These are phyloP conservation scores for Lasiommata megera DNA, from an alignment of 2,888 invertebrate species.

Conservation along the genomic window DNA sequence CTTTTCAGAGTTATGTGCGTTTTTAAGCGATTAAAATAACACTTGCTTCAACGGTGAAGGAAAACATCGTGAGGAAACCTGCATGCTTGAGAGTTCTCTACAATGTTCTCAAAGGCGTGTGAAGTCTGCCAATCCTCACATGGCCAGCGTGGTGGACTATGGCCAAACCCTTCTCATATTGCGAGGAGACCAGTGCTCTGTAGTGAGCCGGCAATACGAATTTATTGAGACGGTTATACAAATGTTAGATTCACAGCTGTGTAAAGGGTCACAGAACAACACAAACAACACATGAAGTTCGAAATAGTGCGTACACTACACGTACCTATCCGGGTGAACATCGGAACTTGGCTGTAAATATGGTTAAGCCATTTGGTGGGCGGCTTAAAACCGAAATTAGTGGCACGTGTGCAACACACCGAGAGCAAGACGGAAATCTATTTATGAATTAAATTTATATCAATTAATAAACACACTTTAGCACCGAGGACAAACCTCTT, in stretches of 20 bases:
- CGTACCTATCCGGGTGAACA: conserved; percentile 18
- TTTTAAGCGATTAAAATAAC: too few relatives aligned
- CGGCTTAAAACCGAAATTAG: conserved; percentile 44
- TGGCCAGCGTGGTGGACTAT: too few relatives aligned
- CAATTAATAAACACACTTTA: too few relatives aligned
- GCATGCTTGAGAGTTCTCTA: too few relatives aligned
- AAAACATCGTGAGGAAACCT: too few relatives aligned
- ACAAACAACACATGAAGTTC: conserved; percentile 19
- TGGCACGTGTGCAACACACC: conserved; percentile 27
- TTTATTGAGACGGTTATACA: background rate
- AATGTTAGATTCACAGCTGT: conserved; percentile 1
- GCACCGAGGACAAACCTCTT: too few relatives aligned
- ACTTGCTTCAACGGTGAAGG: too few relatives aligned
- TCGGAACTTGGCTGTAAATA: conserved; percentile 42
- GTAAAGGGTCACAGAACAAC: conserved; percentile 16
- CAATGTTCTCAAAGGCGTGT: too few relatives aligned
- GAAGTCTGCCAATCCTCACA: too few relatives aligned
- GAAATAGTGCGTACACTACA: too few relatives aligned
- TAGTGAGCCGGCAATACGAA: background rate
- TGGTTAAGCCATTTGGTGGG: conserved; percentile 37
- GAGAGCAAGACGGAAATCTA: conserved; percentile 8
- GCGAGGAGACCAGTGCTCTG: background rate
- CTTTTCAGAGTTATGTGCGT: too few relatives aligned
- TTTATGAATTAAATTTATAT: background rate
- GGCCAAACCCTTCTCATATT: too few relatives aligned